These are phyloP conservation scores for Agrilus mali DNA, from an alignment of 2,888 invertebrate genomes.

Conservation along the genomic window DNA sequence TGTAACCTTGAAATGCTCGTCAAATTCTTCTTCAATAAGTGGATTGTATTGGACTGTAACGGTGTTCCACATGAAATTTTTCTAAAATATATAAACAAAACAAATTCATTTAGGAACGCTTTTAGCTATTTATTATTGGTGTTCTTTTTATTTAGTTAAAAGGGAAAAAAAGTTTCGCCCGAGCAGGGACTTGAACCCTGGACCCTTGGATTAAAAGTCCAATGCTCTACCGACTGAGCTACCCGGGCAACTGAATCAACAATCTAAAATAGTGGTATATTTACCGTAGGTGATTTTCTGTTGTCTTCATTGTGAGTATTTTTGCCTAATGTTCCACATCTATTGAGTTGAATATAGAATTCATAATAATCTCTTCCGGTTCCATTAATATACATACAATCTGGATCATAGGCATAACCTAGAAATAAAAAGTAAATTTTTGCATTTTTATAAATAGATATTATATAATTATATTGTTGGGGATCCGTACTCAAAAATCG, in stretches of 20 bases:
- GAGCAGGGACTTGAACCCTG: slow-evolving; percentile 63
- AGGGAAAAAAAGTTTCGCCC: slow-evolving; percentile 36
- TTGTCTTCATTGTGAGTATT: slow-evolving; percentile 77
- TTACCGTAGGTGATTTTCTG: slow-evolving; percentile 75
- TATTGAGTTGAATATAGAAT: slow-evolving; percentile 84
- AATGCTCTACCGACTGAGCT: slow-evolving; percentile 61
- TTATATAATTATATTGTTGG: no score
- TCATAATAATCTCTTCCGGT: slow-evolving; percentile 85
- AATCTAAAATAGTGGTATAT: slow-evolving; percentile 19
- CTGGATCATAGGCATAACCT: slow-evolving; percentile 89
- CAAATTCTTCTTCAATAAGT: slow-evolving; percentile 84
- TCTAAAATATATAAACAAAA: slow-evolving; percentile 37
- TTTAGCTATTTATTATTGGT: background rate
- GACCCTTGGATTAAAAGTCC: slow-evolving; percentile 65
- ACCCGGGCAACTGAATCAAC: slow-evolving; percentile 39
- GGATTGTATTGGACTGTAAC: slow-evolving; percentile 90
- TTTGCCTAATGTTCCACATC: slow-evolving; percentile 83
- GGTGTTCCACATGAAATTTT: slow-evolving; percentile 95
- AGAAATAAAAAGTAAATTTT: no score
- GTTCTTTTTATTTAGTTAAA: background rate
- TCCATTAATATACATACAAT: slow-evolving; percentile 91
- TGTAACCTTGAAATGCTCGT: slow-evolving; percentile 91
- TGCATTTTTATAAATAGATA: no score
- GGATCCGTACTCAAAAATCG: no score
- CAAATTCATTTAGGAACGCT: slow-evolving; percentile 1